A percentile compares a stretch with the other conserved stretches of the same genome.
Conservation (phyloP, 2,888 invertebrate genomes). For the Megaustenia siamemsis region DNA sequence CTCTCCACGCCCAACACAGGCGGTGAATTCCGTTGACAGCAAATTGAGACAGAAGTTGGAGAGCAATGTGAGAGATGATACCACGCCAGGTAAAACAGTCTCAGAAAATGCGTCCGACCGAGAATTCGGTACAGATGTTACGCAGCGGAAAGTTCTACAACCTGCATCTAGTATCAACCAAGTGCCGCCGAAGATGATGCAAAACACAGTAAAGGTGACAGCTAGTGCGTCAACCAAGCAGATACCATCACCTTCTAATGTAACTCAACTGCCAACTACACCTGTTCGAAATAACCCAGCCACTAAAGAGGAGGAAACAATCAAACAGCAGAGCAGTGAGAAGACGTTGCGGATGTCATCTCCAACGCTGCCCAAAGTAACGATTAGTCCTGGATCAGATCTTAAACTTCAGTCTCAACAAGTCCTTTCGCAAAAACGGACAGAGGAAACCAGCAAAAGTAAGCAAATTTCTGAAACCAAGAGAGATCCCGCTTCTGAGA, state of each 20-base stretch:
- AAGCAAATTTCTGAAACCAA: too few relatives aligned
- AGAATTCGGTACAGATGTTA: constrained; percentile 31
- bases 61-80: constrained; percentile 1
- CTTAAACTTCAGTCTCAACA: too few relatives aligned
- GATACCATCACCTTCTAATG: constrained; percentile 18
- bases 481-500: too few relatives aligned
- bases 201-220: constrained; percentile 2
- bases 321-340: background rate
- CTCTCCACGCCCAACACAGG: constrained; percentile 42
- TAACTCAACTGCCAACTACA: constrained; percentile 48
- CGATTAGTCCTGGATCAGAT: too few relatives aligned
- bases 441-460: too few relatives aligned
- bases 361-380: constrained; percentile 31
- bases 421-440: too few relatives aligned
- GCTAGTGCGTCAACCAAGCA: constrained; percentile 31
- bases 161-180: background rate
- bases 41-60: constrained; percentile 14
- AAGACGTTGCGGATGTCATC: constrained; percentile 13
- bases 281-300: constrained; percentile 59
- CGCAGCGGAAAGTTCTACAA: background rate
- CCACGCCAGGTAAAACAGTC: background rate
- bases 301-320: constrained; percentile 62
- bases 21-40: background rate
- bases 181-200: background rate
- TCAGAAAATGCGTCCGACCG: constrained; percentile 23